phyloP scores from a whole-genome alignment of 2,888 invertebrate genomes.

The Caradrina kadenii region DNA sequence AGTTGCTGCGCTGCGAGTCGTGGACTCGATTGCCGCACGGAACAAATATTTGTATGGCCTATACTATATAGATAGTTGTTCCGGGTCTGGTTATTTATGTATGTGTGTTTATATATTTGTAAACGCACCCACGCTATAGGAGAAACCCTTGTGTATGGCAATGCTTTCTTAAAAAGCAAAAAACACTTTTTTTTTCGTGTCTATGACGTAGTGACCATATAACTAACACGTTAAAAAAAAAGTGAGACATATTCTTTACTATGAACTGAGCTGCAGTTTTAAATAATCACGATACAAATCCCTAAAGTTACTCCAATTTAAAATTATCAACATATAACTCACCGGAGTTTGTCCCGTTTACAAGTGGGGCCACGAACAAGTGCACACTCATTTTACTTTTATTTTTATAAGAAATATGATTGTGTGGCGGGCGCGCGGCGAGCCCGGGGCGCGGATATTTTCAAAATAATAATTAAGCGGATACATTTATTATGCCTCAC shows the following conservation, averaged over 20 bases:
- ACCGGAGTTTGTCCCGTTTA: conserved; percentile 57
- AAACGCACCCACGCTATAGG: no score
- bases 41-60: no score
- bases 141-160: no score
- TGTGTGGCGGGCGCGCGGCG: conserved; percentile 62
- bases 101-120: no score
- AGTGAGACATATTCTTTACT: background rate
- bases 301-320: conserved; percentile 44
- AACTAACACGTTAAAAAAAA: background rate
- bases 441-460: conserved; percentile 88
- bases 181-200: no score
- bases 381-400: conserved; percentile 60
- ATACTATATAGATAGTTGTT: no score
- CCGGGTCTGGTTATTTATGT: no score
- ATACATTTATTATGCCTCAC: conserved; percentile 87
- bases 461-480: conserved; percentile 90
- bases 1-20: no score
- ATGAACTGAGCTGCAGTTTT: background rate
- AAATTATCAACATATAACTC: conserved; percentile 32
- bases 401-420: conserved; percentile 67
- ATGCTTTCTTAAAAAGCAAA: no score
- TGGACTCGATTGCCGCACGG: no score
- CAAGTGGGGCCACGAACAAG: conserved; percentile 56
- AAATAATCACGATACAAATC: conserved; percentile 6
- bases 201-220: background rate